Evolutionary conservation across 2,888 invertebrate genomes (phyloP), one percentile per base, ranked within the genome.

Genomic region (Stegophylla sp.): DNA sequence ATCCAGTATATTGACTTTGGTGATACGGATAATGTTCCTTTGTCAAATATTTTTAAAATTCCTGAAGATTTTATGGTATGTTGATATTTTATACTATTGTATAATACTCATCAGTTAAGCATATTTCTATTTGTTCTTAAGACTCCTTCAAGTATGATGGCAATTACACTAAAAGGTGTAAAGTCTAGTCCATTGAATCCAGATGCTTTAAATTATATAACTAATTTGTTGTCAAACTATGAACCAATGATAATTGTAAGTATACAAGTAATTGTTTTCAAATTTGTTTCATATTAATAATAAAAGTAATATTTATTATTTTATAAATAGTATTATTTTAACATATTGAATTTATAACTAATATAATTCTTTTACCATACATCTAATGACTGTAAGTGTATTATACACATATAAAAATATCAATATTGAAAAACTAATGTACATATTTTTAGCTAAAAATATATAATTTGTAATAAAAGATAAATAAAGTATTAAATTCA

Each of bases 1-100:
- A 71, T 79, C 13, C 59, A 61, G 7, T 79, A 12, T 23, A 79
- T 79, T 71, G 79, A 79, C 61, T 79, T 59, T 69, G 69, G 79
- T 48, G 69, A 69, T 20, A 61, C 23, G 1, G 79, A 71, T 71
- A 41, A 59, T 69, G 69, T 79, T 51, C 61, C 67, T 4, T 12
- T 48, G 13, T 79, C 69, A 23, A 61, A 71, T 34, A 61, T 79
- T 34, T 56, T 51, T 71, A 48, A 79, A 34, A 69, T 79, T 48
- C 79, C 79, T 3, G 23, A 34, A 10, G 23, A 61, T 53, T 79
- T 61, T 48, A 61, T 51, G 79, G 79, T 79, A 75, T 13, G 20
- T 9, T 20, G 7, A 53, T n/a, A 48, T 63, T 26, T 0, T 26
- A 20, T 34, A 51, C 10, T 20, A 9, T 10, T 5, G 53, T 10